A percentile compares a stretch with the other conserved stretches of the same genome.
phyloP scores from a whole-genome alignment of 1,140 invertebrate species.

The Drosophila busckii region DNA sequence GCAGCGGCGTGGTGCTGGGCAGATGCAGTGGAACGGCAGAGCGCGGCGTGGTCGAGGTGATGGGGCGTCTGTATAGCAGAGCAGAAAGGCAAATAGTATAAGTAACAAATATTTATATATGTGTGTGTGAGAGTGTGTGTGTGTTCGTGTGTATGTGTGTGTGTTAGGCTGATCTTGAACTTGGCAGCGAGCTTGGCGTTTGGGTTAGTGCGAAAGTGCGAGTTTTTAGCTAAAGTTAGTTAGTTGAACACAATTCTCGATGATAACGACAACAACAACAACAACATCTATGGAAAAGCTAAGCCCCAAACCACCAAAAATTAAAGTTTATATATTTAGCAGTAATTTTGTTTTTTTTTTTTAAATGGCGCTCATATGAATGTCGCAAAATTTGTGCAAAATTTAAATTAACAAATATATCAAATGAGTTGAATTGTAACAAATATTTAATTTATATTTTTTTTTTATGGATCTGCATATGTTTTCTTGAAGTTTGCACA shows the following conservation, averaged over 20 bases:
- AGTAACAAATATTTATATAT: too few species aligned
- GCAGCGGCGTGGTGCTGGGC: slow-evolving; percentile 61
- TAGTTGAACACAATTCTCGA: slow-evolving; percentile 70
- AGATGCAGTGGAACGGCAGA: slow-evolving; percentile 39
- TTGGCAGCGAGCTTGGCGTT: slow-evolving; percentile 31
- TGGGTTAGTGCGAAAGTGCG: slow-evolving; percentile 67
- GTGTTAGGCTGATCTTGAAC: slow-evolving; percentile 10
- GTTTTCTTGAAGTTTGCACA: slow-evolving; percentile 22
- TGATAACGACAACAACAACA: slow-evolving; percentile 34
- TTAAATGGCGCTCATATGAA: slow-evolving; percentile 32
- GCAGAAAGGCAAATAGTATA: not conserved
- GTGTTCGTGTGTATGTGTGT: not conserved
- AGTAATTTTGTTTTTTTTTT: slow-evolving; percentile 17
- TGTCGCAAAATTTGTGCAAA: slow-evolving; percentile 11
- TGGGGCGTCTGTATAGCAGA: slow-evolving; percentile 55
- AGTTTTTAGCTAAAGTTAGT: slow-evolving; percentile 59
- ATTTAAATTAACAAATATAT: not conserved
- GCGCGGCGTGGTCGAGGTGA: slow-evolving; percentile 72
- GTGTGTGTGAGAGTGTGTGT: not conserved
- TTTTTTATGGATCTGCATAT: not conserved
- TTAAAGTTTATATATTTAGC: slow-evolving; percentile 33
- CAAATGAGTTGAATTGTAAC: not conserved
- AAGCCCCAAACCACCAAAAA: slow-evolving; percentile 79
- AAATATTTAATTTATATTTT: not conserved
- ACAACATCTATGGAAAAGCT: slow-evolving; percentile 57